These are phyloP conservation scores for Protodeltote pygarga DNA, from an alignment of 2,888 invertebrate genomes.

Conservation along the genomic window DNA sequence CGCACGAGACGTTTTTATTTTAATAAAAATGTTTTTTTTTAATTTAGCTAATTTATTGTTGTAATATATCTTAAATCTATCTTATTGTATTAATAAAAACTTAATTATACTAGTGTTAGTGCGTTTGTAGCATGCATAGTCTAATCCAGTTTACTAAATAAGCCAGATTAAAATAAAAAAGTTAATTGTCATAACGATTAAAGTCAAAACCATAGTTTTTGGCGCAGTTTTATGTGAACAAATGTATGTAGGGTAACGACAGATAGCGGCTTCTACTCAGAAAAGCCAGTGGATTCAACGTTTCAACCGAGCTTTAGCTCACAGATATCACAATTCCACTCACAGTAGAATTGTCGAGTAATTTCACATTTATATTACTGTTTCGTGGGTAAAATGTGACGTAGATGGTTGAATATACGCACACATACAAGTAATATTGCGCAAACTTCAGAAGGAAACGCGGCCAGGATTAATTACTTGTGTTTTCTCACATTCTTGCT, in stretches of 20 bases:
- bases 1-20: not conserved
- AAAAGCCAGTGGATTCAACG: constrained; percentile 64
- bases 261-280: constrained; percentile 64
- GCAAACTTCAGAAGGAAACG: constrained; percentile 39
- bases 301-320: constrained; percentile 64
- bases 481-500: constrained; percentile 45
- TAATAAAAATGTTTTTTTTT: too few relatives aligned
- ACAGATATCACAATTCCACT: constrained; percentile 63
- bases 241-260: constrained; percentile 47
- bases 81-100: too few relatives aligned
- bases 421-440: constrained; percentile 18
- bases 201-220: constrained; percentile 57
- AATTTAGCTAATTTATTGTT: too few relatives aligned
- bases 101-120: too few relatives aligned
- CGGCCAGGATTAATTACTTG: constrained; percentile 37
- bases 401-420: constrained; percentile 23
- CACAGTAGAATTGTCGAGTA: constrained; percentile 58
- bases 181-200: constrained; percentile 18
- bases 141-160: constrained; percentile 5
- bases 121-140: too few relatives aligned
- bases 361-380: constrained; percentile 48
- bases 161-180: constrained; percentile 13
- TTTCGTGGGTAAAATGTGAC: constrained; percentile 37
- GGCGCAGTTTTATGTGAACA: constrained; percentile 43
- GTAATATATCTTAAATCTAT: too few relatives aligned